These are phyloP conservation scores for Eledona agricola DNA, from an alignment of 2,888 invertebrate species.

Conservation along the genomic window DNA sequence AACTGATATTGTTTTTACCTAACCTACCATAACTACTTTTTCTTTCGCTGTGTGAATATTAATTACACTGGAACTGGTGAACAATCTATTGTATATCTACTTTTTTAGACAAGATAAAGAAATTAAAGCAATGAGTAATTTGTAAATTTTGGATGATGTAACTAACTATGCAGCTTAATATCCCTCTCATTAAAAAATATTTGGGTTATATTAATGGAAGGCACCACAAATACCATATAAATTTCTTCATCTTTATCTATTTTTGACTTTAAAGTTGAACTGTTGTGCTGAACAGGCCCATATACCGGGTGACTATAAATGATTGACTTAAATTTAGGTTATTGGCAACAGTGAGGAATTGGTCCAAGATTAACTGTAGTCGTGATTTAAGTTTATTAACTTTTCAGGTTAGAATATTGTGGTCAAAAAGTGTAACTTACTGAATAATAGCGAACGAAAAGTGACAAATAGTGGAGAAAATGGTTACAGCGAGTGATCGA, in stretches of 20 bases:
- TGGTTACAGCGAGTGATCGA: too few species aligned
- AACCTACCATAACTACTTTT: slow-evolving; percentile 21
- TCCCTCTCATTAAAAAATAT: slow-evolving; percentile 24
- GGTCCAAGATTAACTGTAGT: too few species aligned
- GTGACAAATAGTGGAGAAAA: too few species aligned
- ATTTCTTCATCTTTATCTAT: slow-evolving; percentile 20
- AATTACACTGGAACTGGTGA: slow-evolving; percentile 24
- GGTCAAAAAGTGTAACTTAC: too few species aligned
- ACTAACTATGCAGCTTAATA: slow-evolving; percentile 25
- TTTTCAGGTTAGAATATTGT: too few species aligned
- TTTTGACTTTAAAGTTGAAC: slow-evolving; percentile 22
- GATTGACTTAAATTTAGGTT: too few species aligned
- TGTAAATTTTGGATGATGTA: slow-evolving; percentile 21
- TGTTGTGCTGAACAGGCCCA: slow-evolving; percentile 8
- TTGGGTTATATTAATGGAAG: slow-evolving; percentile 22
- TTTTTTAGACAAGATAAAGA: slow-evolving; percentile 21
- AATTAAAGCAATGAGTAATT: slow-evolving; percentile 22
- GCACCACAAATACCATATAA: slow-evolving; percentile 19
- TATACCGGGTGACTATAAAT: too few species aligned
- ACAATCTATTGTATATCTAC: slow-evolving; percentile 23
- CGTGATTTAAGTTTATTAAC: too few species aligned
- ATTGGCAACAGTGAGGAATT: too few species aligned
- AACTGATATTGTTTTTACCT: slow-evolving; percentile 26
- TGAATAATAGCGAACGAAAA: too few species aligned
- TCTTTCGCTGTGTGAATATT: slow-evolving; percentile 26